phyloP scores from a whole-genome alignment of 2,888 invertebrate genomes.

The Exocentrus adspersus region DNA sequence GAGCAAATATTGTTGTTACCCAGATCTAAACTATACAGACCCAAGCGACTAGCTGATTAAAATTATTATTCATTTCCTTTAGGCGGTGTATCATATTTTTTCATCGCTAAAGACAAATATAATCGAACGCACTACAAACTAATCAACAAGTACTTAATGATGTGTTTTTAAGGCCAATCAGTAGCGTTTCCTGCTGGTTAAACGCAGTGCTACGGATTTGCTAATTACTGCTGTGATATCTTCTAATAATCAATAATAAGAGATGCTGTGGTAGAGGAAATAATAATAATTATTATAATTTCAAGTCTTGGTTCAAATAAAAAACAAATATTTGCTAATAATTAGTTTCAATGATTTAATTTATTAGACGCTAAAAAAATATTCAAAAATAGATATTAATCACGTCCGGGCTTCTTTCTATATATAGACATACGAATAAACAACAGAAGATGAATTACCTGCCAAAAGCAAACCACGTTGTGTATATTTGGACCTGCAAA shows the following conservation, averaged over 20 bases:
- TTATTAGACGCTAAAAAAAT: too few relatives aligned
- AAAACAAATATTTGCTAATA: too few relatives aligned
- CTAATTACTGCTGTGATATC: neutral
- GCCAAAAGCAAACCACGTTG: neutral
- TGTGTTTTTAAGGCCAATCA: neutral
- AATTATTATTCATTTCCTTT: neutral
- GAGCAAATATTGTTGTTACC: too few relatives aligned
- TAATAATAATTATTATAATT: too few relatives aligned
- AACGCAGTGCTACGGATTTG: neutral
- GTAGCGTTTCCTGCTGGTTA: neutral
- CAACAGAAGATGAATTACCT: neutral
- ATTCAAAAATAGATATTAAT: neutral
- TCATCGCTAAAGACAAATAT: neutral
- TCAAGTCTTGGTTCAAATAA: too few relatives aligned
- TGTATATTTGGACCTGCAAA: neutral
- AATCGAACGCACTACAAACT: neutral
- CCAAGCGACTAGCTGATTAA: neutral
- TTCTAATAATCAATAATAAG: neutral
- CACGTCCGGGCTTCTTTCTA: neutral
- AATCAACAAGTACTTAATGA: neutral
- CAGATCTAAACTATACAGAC: too few relatives aligned
- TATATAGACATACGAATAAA: neutral
- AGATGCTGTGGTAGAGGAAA: too few relatives aligned
- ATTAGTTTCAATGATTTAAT: too few relatives aligned
- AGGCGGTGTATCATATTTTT: neutral